phyloP scores from a whole-genome alignment of 2,797 vertebrate genomes.

The Sebastes taczanowskii region DNA sequence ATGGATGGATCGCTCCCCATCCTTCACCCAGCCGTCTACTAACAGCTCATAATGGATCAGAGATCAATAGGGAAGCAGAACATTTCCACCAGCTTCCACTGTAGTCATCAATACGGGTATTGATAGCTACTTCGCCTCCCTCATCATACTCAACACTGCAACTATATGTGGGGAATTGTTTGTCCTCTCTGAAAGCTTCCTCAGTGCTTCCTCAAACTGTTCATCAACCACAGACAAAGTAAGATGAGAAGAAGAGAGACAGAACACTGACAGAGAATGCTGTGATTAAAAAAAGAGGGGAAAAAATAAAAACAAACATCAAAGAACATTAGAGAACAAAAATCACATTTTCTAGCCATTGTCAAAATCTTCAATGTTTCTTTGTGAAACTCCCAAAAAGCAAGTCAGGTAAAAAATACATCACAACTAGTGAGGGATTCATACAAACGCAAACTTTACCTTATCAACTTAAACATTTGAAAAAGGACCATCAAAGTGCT shows the following conservation, averaged over 20 bases:
- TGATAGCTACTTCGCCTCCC: conserved; percentile 60
- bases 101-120: conserved; percentile 67
- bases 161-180: conserved; percentile 55
- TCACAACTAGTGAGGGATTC: not conserved
- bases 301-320: conserved; percentile 53
- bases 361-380: conserved; percentile 8
- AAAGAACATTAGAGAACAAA: conserved; percentile 25
- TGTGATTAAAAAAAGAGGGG: conserved; percentile 36
- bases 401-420: not conserved
- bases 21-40: conserved; percentile 57
- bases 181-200: conserved; percentile 38
- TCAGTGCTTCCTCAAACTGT: conserved; percentile 28
- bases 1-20: conserved; percentile 60
- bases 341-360: not conserved
- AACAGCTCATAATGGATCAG: conserved; percentile 73
- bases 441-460: not conserved
- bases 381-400: not conserved
- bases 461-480: not conserved
- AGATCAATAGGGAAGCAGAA: conserved; percentile 72
- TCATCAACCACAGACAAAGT: conserved; percentile 55
- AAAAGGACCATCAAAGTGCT: not conserved
- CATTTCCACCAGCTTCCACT: conserved; percentile 66
- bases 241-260: conserved; percentile 23
- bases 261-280: conserved; percentile 4
- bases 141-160: conserved; percentile 50